Evolutionary conservation across 2,797 vertebrate species (phyloP), one percentile per base, ranked within the genome.

Genomic region (Thunnus albacares): DNA sequence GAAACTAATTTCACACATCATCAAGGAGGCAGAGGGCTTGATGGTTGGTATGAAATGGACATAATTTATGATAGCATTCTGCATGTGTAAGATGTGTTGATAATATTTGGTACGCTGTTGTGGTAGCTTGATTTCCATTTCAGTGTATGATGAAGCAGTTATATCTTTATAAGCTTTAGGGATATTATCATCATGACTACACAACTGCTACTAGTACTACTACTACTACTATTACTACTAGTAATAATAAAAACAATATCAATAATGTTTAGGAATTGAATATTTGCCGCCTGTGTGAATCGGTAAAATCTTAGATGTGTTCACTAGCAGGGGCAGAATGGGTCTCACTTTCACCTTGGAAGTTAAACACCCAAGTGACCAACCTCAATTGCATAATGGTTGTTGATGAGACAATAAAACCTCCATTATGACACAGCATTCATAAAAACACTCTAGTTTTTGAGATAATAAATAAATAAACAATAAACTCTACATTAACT

Each of bases 1-100:
- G 33, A 79, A 52, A 53, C 13, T 26, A 11, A 71, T 64, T 78
- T 73, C 33, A 68, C 75, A 73, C 59, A 41, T 35, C 64, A 58
- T 18, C 38, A 45, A 38, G 20, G 30, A 51, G 43, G 52, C 35
- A 62, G 52, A 24, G 26, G 52, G 11, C 55, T 60, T 66, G 52
- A 66, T 71, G 64, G n/a, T 24, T 56, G 1, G 67, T 53, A 52
- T 55, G 18, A 63, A 67, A 65, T 57, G 12, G 17, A 55, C 49
- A 43, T 43, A 20, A 59, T 57, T 45, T 26, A 17, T 43, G 2
- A 26, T 13, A 22, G 2, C 17, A 28, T 52, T 14, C 8, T 55
- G 14, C 17, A 49, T 14, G 24, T 47, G 24, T 41, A 15, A 45
- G 24, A 51, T 65, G 20, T 53, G 47, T 62, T 28, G 4, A 66